Evolutionary conservation across 2,888 invertebrate species (phyloP).

Genomic region (Morpho achilles): DNA sequence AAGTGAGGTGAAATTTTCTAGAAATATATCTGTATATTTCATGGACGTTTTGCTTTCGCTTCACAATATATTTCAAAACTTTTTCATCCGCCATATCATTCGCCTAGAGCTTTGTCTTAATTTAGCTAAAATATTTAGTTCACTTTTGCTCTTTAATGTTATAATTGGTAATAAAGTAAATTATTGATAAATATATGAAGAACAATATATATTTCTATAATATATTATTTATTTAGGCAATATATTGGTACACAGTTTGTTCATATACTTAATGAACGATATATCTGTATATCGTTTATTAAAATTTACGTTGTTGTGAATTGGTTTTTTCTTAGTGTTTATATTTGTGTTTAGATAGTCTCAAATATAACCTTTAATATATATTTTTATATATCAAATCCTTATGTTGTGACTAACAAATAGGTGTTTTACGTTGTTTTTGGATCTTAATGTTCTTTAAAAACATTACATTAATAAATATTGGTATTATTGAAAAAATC

Average conservation of each 20-base stretch:
- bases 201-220: no score
- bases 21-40: constrained; percentile 2
- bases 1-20: constrained; percentile 1
- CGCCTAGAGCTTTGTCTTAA: constrained; percentile 1
- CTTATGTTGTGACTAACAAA: constrained; percentile 4
- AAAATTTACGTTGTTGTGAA: no score
- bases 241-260: no score
- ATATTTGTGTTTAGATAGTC: background rate
- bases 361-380: background rate
- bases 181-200: no score
- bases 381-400: background rate
- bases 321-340: background rate
- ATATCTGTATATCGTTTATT: no score
- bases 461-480: no score
- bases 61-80: background rate
- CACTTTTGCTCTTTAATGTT: background rate
- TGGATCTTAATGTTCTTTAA: no score
- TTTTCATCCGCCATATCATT: background rate
- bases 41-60: background rate
- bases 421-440: background rate
- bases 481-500: no score
- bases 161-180: no score
- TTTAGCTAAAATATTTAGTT: background rate
- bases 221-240: no score
- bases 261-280: no score